Evolutionary conservation across 1,140 invertebrate species (phyloP).

Genomic region (Halesus radiatus): DNA sequence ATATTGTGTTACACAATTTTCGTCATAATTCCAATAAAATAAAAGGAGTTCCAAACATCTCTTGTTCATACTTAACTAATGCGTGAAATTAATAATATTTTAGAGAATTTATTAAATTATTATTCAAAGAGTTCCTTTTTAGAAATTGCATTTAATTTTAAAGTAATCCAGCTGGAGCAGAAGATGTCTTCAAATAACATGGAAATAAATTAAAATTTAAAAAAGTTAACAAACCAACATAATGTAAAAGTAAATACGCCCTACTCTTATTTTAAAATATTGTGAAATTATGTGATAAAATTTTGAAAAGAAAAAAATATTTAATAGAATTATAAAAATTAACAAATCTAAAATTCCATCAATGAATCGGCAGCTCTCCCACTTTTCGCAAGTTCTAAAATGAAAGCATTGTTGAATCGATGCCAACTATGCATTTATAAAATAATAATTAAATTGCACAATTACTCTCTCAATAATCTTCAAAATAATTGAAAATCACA

Average conservation of each 20-base stretch:
- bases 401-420: too few species aligned
- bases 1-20: not conserved
- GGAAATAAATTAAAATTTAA: not conserved
- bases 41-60: not conserved
- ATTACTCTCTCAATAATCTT: constrained; percentile 7
- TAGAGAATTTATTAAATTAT: not conserved
- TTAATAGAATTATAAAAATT: too few species aligned
- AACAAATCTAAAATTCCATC: too few species aligned
- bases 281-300: not conserved
- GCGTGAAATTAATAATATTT: not conserved
- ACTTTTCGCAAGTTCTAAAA: too few species aligned
- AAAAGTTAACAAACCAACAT: not conserved
- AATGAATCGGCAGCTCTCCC: too few species aligned
- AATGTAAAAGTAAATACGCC: not conserved
- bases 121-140: not conserved
- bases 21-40: not conserved
- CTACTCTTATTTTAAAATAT: constrained; percentile 1
- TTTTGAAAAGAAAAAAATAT: too few species aligned
- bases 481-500: constrained; percentile 31
- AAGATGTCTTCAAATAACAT: not conserved
- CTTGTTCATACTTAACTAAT: not conserved
- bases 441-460: constrained; percentile 26
- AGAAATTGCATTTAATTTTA: not conserved
- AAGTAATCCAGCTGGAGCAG: not conserved
- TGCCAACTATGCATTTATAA: too few species aligned